Evolutionary conservation across 2,888 invertebrate species (phyloP).

Genomic region (Dryadula phaetusa): DNA sequence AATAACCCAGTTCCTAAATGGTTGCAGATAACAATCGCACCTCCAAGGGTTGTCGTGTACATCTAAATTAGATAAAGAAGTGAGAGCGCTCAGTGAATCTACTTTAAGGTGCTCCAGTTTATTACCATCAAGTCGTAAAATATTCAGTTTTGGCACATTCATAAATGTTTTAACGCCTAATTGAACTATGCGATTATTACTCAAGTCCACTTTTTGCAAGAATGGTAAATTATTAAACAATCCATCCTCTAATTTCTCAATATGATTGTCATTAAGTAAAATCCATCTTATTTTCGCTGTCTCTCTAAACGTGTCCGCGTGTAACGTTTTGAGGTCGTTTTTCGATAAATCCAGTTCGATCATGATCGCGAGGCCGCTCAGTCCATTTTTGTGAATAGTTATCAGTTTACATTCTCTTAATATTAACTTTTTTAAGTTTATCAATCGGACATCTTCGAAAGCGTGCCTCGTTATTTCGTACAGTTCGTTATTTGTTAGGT

Average conservation of each 20-base stretch:
- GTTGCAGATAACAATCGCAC: slow-evolving; percentile 93
- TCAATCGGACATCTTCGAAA: slow-evolving; percentile 88
- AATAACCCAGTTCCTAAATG: slow-evolving; percentile 91
- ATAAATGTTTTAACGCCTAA: slow-evolving; percentile 89
- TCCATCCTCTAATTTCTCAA: slow-evolving; percentile 88
- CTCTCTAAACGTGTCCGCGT: slow-evolving; percentile 88
- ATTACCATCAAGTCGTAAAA: slow-evolving; percentile 89
- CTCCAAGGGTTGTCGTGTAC: slow-evolving; percentile 94
- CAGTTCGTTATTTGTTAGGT: slow-evolving; percentile 89
- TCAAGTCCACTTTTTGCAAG: slow-evolving; percentile 90
- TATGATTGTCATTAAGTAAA: slow-evolving; percentile 89
- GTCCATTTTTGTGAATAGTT: slow-evolving; percentile 89
- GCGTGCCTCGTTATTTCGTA: slow-evolving; percentile 87
- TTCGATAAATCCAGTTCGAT: slow-evolving; percentile 93
- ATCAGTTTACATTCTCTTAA: slow-evolving; percentile 90
- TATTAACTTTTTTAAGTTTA: slow-evolving; percentile 92
- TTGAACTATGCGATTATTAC: slow-evolving; percentile 88
- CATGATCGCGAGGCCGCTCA: slow-evolving; percentile 89
- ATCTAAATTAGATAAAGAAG: slow-evolving; percentile 88
- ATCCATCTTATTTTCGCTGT: slow-evolving; percentile 89
- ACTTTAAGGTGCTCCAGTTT: slow-evolving; percentile 87
- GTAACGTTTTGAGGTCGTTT: slow-evolving; percentile 87
- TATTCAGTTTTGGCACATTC: slow-evolving; percentile 87
- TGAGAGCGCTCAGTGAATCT: slow-evolving; percentile 86
- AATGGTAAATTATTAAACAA: slow-evolving; percentile 90